Base-by-base conservation (phyloP, 2,888 invertebrate species). In the Galeopsomyia nigrocyanea region DNA sequence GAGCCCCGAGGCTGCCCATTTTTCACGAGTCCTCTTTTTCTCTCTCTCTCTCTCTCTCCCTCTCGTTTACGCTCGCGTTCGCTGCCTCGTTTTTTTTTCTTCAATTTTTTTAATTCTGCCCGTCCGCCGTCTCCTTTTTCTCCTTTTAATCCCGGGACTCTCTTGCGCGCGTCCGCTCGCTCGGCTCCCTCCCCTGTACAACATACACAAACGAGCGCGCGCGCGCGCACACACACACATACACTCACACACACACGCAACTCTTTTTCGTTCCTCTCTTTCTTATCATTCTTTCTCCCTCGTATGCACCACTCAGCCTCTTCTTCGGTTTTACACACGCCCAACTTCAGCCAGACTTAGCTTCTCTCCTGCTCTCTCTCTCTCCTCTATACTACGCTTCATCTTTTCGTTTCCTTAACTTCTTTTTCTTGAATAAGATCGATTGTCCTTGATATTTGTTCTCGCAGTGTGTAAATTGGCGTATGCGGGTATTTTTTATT, bases 1-100 rank as follows among this genome's bases (percentile, higher is more conserved):
- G 39, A 39, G 39, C 39, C 84, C 82, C 77, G 79, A 82, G 83
- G 84, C 83, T 84, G 79, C 83, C 83, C 82, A 85, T 84, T 84
- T 85, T 85, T 85, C 85, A 84, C 82, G 73, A 81, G 75, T 79
- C 77, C 73, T 77, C 58, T 74, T 74, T 74, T 66, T 76, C 73
- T 73, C 60, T 71, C 71, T 72, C 68, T 75, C 50, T 76, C 73
- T 73, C 60, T 71, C 71, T 72, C 68, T 75, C 50, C 58, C 66
- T 66, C 49, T 69, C 51, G 69, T 21, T 26, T 9, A 13, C 57
- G 46, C 50, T 49, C 57, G 39, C 39, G 39, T 69, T 46, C 49
- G 31, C 50, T 39, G 55, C 64, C 60, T 56, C 31, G 31, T 26
- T 72, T 77, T 77, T 78, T 76, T 77, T 74, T 50, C 55, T 50